A percentile compares a stretch with the other conserved stretches of the same genome.
Conservation (phyloP, 2,888 invertebrate genomes). For the Drosophila ochracea region DNA sequence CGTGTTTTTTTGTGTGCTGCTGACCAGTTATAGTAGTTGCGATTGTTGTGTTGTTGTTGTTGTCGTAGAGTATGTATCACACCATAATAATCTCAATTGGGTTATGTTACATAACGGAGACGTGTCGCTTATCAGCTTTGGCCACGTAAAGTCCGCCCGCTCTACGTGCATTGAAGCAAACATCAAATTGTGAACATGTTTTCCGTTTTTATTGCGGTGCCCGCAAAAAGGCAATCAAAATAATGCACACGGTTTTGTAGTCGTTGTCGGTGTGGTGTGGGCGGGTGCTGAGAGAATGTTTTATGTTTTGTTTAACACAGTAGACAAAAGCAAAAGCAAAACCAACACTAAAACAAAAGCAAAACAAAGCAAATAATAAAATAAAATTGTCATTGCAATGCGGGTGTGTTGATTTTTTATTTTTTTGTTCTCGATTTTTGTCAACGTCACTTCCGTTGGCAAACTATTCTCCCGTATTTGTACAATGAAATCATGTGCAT, state of each 20-base stretch:
- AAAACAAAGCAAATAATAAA: slow-evolving; percentile 40
- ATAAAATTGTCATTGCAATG: slow-evolving; percentile 36
- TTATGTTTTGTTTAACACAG: slow-evolving; percentile 16
- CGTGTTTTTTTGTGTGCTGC: slow-evolving; percentile 14
- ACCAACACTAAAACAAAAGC: slow-evolving; percentile 11
- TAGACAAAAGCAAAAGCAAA: slow-evolving; percentile 18
- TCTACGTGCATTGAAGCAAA: slow-evolving; percentile 38
- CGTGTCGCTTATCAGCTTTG: slow-evolving; percentile 53
- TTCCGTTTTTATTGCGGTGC: slow-evolving; percentile 16
- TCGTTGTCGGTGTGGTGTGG: neutral
- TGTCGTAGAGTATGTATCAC: slow-evolving; percentile 3
- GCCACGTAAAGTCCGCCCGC: slow-evolving; percentile 27
- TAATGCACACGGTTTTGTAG: slow-evolving; percentile 19
- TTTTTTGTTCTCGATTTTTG: slow-evolving; percentile 41
- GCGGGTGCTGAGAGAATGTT: slow-evolving; percentile 22
- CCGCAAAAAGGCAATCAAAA: slow-evolving; percentile 42
- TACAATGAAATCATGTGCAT: slow-evolving; percentile 73
- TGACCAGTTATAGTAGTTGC: neutral
- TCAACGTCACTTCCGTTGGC: slow-evolving; percentile 68
- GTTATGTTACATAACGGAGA: slow-evolving; percentile 59
- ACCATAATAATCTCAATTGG: slow-evolving; percentile 54
- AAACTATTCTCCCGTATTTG: slow-evolving; percentile 46
- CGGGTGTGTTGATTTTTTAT: slow-evolving; percentile 3
- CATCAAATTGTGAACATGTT: slow-evolving; percentile 26
- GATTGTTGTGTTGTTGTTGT: neutral